Percentiles rank a stretch among this genome's conserved stretches.
phyloP scores from a whole-genome alignment of 2,888 invertebrate species.

The Neocrepidodera transversa region DNA sequence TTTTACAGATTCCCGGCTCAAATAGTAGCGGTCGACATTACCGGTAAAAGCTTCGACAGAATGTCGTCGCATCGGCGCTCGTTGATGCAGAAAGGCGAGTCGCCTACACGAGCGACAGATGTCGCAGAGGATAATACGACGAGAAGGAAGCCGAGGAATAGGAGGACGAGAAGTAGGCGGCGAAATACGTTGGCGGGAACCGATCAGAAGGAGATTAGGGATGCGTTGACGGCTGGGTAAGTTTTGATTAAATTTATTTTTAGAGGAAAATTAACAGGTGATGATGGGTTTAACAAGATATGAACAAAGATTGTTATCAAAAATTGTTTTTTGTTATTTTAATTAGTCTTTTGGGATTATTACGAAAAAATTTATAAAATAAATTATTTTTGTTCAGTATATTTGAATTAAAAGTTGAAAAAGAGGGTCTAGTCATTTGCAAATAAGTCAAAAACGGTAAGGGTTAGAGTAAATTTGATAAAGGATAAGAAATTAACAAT shows the following conservation, averaged over 20 bases:
- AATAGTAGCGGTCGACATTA: constrained; percentile 87
- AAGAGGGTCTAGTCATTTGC: too few species aligned
- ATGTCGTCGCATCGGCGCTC: constrained; percentile 89
- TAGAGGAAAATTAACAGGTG: not conserved
- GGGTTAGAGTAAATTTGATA: too few species aligned
- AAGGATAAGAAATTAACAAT: too few species aligned
- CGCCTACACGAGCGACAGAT: constrained; percentile 43
- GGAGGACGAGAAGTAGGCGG: constrained; percentile 82
- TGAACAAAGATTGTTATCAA: not conserved
- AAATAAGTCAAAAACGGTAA: too few species aligned
- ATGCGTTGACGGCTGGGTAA: constrained; percentile 81
- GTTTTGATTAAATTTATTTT: constrained; percentile 58
- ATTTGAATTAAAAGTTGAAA: too few species aligned
- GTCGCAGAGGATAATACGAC: constrained; percentile 59
- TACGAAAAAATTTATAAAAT: too few species aligned
- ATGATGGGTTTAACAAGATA: too few species aligned
- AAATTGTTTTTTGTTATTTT: too few species aligned
- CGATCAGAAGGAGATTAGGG: constrained; percentile 87
- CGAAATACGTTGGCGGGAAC: constrained; percentile 91
- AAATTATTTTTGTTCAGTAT: too few species aligned
- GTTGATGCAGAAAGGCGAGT: constrained; percentile 67
- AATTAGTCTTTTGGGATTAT: too few species aligned
- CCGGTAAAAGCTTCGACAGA: constrained; percentile 86
- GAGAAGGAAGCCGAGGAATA: constrained; percentile 74
- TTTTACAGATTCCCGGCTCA: constrained; percentile 84